Evolutionary conservation across 1,140 invertebrate genomes (phyloP).

Genomic region (Antheraea mylitta): DNA sequence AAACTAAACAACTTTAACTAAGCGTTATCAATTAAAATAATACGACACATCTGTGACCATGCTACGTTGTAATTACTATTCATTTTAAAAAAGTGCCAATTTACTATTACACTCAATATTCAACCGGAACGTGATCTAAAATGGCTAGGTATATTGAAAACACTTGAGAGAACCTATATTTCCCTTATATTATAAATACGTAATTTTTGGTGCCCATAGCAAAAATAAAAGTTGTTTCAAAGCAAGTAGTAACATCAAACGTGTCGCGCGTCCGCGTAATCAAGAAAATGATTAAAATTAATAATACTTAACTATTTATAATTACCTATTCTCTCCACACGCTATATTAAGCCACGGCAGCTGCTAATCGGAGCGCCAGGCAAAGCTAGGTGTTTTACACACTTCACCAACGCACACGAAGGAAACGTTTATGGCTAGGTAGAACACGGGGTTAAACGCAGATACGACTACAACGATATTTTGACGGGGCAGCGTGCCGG

Average conservation of each 20-base stretch:
- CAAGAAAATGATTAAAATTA: neutral
- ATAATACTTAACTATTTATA: neutral
- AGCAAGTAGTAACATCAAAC: neutral
- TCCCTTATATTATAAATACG: neutral
- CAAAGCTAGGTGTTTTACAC: neutral
- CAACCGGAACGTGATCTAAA: no score
- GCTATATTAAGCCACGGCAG: slow-evolving; percentile 3
- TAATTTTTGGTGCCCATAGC: neutral
- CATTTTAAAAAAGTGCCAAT: no score
- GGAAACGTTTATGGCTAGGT: neutral
- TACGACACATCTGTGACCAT: neutral
- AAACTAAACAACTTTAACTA: neutral
- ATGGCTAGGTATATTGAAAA: no score
- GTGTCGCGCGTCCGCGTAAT: neutral
- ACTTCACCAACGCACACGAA: slow-evolving; percentile 4
- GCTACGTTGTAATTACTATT: neutral
- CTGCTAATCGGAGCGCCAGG: slow-evolving; percentile 6
- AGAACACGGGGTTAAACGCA: neutral
- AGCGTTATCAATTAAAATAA: neutral
- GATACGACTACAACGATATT: neutral
- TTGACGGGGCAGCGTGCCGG: neutral
- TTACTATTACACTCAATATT: no score
- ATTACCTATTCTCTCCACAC: neutral
- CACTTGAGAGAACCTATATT: no score
- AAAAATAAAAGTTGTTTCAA: neutral